These are phyloP conservation scores for Aphaenogaster floridana DNA, from an alignment of 1,140 invertebrate genomes.

Conservation along the genomic window DNA sequence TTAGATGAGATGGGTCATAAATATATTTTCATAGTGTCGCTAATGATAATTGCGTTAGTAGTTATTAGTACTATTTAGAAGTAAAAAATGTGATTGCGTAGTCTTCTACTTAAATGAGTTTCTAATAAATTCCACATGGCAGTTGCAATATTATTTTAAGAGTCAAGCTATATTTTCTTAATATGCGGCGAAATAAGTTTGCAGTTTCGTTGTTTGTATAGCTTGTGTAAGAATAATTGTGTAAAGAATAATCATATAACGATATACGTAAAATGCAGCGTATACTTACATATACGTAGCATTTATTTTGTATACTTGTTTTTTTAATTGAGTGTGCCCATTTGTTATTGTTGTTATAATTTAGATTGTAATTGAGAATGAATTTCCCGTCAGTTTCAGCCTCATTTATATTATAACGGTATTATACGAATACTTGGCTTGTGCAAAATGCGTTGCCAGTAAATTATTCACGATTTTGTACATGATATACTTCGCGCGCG, in stretches of 20 bases:
- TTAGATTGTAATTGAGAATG: slow-evolving; percentile 13
- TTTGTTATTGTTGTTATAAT: slow-evolving; percentile 4
- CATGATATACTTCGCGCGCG: slow-evolving; percentile 28
- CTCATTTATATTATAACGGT: slow-evolving; percentile 47
- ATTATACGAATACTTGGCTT: slow-evolving; percentile 35
- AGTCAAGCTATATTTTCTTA: slow-evolving; percentile 20
- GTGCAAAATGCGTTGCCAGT: slow-evolving; percentile 29
- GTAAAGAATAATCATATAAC: neutral
- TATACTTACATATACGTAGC: neutral
- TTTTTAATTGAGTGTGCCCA: neutral
- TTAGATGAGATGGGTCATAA: neutral
- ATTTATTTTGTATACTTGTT: neutral
- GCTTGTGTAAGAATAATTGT: neutral
- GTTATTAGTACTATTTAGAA: slow-evolving; percentile 15
- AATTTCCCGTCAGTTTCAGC: slow-evolving; percentile 52
- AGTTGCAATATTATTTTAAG: slow-evolving; percentile 42
- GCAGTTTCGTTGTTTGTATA: slow-evolving; percentile 60
- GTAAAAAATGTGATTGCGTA: neutral
- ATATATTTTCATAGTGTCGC: slow-evolving; percentile 18
- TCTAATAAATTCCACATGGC: neutral
- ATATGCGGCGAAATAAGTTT: slow-evolving; percentile 10
- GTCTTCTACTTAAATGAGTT: slow-evolving; percentile 39
- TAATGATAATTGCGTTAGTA: slow-evolving; percentile 16
- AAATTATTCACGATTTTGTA: slow-evolving; percentile 46
- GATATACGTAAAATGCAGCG: neutral